A percentile compares a stretch with the other conserved stretches of the same genome.
These are phyloP conservation scores for Catharus fuscescens DNA, from an alignment of 2,113 vertebrate species.

Conservation along the genomic window DNA sequence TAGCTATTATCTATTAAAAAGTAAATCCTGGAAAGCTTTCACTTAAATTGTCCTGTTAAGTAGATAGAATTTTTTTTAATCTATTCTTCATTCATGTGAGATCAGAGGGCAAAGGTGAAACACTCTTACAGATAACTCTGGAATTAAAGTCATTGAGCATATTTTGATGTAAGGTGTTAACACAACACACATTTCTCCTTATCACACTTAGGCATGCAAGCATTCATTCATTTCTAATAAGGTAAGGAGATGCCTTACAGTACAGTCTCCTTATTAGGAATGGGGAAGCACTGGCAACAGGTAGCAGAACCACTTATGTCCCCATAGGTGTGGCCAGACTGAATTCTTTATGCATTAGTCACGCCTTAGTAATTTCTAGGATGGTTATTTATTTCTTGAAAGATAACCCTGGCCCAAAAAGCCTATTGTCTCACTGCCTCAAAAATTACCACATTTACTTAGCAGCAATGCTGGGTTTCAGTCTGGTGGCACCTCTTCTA, in stretches of 20 bases:
- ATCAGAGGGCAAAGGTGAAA: not conserved
- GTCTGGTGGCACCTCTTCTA: not conserved
- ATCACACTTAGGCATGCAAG: slow-evolving; percentile 20
- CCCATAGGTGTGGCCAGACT: slow-evolving; percentile 41
- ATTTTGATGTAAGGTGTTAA: slow-evolving; percentile 8
- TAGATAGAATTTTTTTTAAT: not conserved
- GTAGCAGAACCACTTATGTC: slow-evolving; percentile 16
- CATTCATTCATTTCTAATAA: not conserved
- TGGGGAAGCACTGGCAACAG: not conserved
- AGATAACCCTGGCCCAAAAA: not conserved
- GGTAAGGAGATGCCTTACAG: slow-evolving; percentile 1
- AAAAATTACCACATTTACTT: not conserved
- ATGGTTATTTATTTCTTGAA: slow-evolving; percentile 39
- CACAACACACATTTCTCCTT: not conserved
- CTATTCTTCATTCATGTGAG: not conserved
- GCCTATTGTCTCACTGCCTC: not conserved
- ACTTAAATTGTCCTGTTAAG: not conserved
- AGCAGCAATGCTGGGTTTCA: not conserved
- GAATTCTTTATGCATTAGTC: slow-evolving; percentile 41
- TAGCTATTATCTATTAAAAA: not conserved
- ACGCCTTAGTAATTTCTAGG: slow-evolving; percentile 31
- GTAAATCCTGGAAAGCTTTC: not conserved
- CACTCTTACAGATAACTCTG: not conserved
- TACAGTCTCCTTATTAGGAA: slow-evolving; percentile 28
- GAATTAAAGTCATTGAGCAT: not conserved